Conservation (phyloP, 92 coral and sea anemone species). For the Desmophyllum pertusum region DNA sequence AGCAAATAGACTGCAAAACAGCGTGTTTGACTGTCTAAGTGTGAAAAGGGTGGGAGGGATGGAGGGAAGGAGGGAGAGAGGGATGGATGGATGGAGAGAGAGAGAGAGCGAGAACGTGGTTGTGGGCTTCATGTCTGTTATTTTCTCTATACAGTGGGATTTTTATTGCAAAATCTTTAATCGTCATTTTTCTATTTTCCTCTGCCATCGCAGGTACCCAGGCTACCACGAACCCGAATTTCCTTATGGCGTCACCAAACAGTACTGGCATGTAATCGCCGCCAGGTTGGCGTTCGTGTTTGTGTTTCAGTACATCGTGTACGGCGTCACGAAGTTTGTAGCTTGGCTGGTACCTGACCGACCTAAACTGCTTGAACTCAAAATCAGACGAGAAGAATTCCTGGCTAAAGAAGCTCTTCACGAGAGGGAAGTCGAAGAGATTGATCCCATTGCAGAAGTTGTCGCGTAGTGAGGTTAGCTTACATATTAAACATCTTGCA, state of each 20-base stretch:
- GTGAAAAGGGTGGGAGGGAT: background rate
- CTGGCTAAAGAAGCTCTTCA: constrained; percentile 84
- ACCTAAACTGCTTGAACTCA: constrained; percentile 80
- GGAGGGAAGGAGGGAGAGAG: background rate
- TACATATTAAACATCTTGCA: no score
- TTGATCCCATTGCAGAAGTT: constrained; percentile 9
- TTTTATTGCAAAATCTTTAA: background rate
- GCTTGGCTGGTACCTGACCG: constrained; percentile 95
- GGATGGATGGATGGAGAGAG: background rate
- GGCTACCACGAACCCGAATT: constrained; percentile 68
- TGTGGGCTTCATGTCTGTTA: background rate
- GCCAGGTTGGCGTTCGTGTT: constrained; percentile 92
- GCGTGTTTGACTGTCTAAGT: background rate
- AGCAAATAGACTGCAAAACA: background rate
- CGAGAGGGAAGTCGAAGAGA: constrained; percentile 36
- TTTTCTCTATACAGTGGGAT: background rate
- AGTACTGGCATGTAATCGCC: constrained; percentile 96
- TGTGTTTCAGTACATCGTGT: constrained; percentile 96
- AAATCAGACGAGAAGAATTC: constrained; percentile 90
- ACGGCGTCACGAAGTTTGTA: constrained; percentile 84
- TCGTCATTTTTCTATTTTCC: background rate
- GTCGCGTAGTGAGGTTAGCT: constrained; percentile 26
- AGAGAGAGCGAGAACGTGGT: no score
- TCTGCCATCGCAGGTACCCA: constrained; percentile 64
- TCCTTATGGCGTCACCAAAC: constrained; percentile 82